Evolutionary conservation across 1,140 invertebrate species (phyloP).

Genomic region (Caenorhabditis brenneri): DNA sequence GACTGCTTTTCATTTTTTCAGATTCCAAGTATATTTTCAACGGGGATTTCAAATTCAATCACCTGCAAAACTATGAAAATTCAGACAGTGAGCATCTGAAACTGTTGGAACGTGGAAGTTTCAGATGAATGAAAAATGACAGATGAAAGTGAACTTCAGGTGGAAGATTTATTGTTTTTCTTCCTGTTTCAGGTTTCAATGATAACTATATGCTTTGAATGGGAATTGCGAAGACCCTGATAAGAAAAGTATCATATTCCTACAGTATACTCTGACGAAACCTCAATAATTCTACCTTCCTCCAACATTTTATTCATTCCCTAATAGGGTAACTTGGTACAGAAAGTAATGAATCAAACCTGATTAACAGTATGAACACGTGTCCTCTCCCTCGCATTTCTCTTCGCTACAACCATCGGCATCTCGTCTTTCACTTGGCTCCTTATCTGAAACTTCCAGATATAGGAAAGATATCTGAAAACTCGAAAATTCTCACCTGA

Average conservation of each 20-base stretch:
- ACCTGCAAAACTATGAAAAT: neutral
- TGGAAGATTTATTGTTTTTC: no score
- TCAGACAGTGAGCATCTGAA: neutral
- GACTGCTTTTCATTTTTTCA: no score
- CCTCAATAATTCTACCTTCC: no score
- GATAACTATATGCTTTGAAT: no score
- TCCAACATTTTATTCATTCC: no score
- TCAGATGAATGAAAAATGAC: no score
- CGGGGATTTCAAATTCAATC: neutral
- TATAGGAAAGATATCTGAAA: neutral
- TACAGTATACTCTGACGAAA: no score
- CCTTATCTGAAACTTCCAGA: neutral
- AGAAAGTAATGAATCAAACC: slow-evolving; percentile 42
- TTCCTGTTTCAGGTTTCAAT: no score
- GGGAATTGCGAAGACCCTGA: no score
- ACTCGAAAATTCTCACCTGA: neutral
- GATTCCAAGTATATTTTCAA: neutral
- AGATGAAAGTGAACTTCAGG: no score
- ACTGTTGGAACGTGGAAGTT: neutral
- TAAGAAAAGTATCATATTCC: no score
- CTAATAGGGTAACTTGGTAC: no score
- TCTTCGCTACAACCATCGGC: slow-evolving; percentile 57
- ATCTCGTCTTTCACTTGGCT: neutral
- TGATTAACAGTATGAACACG: slow-evolving; percentile 66
- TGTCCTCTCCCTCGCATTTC: slow-evolving; percentile 63